phyloP scores from a whole-genome alignment of 2,797 vertebrate species.

The Leptoclinus maculatus region DNA sequence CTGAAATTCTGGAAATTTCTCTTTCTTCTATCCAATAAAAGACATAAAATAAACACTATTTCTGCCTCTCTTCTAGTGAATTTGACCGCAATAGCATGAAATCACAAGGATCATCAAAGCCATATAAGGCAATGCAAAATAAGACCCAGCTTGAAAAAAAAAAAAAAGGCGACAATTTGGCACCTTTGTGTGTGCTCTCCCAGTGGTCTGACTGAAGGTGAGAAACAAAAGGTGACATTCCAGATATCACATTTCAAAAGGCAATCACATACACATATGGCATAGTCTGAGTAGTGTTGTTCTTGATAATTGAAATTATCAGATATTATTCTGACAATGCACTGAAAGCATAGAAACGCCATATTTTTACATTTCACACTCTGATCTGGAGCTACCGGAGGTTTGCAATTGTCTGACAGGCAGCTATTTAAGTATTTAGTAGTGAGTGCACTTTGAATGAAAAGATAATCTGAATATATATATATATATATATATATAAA shows the following conservation, averaged over 20 bases:
- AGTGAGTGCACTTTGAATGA: slow-evolving; percentile 41
- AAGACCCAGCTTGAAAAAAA: slow-evolving; percentile 43
- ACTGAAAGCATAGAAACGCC: slow-evolving; percentile 18
- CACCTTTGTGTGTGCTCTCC: slow-evolving; percentile 58
- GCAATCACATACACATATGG: slow-evolving; percentile 70
- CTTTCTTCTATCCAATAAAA: background rate
- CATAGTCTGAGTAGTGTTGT: slow-evolving; percentile 51
- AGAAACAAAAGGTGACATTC: slow-evolving; percentile 71
- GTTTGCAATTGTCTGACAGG: slow-evolving; percentile 1
- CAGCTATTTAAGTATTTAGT: slow-evolving; percentile 17
- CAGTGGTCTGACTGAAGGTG: slow-evolving; percentile 67
- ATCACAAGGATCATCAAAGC: background rate
- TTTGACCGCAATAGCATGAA: background rate
- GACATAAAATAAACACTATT: background rate
- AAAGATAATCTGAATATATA: background rate
- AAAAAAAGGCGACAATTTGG: slow-evolving; percentile 67
- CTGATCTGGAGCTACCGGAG: slow-evolving; percentile 2
- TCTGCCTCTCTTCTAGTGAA: background rate
- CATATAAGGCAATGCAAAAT: slow-evolving; percentile 18
- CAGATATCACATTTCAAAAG: slow-evolving; percentile 64
- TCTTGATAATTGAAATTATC: slow-evolving; percentile 69
- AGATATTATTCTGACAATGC: slow-evolving; percentile 37
- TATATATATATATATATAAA: background rate
- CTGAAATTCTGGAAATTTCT: background rate
- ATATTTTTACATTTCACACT: slow-evolving; percentile 34